Evolutionary conservation across 2,113 vertebrate species (phyloP).

Genomic region (Odocoileus hemionus): DNA sequence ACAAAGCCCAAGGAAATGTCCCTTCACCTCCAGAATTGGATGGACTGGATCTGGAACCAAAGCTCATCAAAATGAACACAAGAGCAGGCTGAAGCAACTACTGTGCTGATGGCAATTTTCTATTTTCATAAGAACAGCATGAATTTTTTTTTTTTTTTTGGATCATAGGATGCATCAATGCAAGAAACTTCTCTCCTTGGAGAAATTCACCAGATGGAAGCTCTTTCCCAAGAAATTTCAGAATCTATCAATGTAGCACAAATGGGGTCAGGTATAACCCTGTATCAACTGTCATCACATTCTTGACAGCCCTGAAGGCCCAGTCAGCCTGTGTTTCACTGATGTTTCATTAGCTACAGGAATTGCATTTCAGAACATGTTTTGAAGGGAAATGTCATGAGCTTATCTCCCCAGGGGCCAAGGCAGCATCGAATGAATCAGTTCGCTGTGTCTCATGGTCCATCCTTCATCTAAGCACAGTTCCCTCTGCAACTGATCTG

Average conservation of each 20-base stretch:
- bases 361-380: slow-evolving; percentile 2
- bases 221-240: slow-evolving; percentile 48
- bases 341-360: slow-evolving; percentile 33
- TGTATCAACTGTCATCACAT: slow-evolving; percentile 18
- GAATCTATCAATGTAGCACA: background rate
- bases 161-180: background rate
- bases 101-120: background rate
- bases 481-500: background rate
- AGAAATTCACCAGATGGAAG: slow-evolving; percentile 47
- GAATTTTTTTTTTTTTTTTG: background rate
- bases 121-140: background rate
- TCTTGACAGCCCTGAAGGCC: background rate
- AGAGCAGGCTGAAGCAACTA: background rate
- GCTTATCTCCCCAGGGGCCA: slow-evolving; percentile 32
- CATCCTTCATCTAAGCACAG: background rate
- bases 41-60: background rate
- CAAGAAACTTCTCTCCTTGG: slow-evolving; percentile 19
- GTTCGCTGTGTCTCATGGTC: background rate
- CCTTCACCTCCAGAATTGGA: background rate
- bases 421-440: background rate
- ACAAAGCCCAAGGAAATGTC: background rate
- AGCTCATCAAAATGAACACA: background rate
- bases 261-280: background rate
- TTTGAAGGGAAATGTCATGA: slow-evolving; percentile 29
- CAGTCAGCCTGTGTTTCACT: background rate